A percentile compares a stretch with the other conserved stretches of the same genome.
phyloP scores from a whole-genome alignment of 1,140 invertebrate genomes.

The Doryteuthis pealeii region DNA sequence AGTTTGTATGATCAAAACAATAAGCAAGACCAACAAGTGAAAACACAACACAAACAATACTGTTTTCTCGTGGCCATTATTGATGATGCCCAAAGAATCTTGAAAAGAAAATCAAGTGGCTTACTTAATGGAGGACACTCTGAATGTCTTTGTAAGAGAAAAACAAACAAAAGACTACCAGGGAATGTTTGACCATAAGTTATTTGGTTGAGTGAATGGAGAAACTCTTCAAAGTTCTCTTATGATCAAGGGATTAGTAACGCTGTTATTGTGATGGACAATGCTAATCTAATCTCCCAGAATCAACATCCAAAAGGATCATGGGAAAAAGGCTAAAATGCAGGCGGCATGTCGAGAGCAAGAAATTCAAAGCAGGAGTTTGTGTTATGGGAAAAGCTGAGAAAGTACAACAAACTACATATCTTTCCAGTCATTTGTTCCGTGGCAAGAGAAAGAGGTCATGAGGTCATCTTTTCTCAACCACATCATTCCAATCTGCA shows the following conservation, averaged over 20 bases:
- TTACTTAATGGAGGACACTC: neutral
- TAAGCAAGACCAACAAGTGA: neutral
- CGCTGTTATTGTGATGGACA: neutral
- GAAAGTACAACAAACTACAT: neutral
- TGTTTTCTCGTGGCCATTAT: neutral
- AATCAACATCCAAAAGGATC: neutral
- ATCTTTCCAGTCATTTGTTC: neutral
- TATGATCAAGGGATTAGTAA: neutral
- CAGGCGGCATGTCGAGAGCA: neutral
- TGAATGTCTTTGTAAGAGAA: neutral
- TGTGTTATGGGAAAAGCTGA: neutral
- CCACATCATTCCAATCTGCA: neutral
- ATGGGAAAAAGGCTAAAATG: neutral
- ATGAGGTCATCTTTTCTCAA: neutral
- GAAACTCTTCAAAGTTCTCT: neutral
- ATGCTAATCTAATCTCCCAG: neutral
- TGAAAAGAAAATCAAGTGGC: neutral
- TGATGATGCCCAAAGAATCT: neutral
- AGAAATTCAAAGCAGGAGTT: neutral
- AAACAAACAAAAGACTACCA: neutral
- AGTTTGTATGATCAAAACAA: neutral
- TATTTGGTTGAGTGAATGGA: neutral
- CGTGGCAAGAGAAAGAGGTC: neutral
- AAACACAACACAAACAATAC: neutral
- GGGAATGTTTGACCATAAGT: neutral